Evolutionary conservation across 2,888 invertebrate species (phyloP).

Genomic region (Hedychridium roseum): DNA sequence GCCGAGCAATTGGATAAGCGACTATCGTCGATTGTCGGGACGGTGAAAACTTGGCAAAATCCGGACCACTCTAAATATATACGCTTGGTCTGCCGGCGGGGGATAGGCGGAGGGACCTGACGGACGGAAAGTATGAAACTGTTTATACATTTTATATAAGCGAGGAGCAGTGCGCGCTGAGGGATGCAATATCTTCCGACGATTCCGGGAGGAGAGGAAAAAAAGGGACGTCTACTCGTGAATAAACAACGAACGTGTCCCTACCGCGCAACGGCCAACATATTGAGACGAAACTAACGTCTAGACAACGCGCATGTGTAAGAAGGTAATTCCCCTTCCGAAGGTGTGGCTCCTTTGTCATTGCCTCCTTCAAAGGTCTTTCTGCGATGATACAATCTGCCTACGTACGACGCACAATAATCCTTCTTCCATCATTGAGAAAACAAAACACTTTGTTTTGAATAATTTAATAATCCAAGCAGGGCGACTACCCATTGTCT

Average conservation of each 20-base stretch:
- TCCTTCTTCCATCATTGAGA: too few species aligned
- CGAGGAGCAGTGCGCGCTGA: conserved; percentile 7
- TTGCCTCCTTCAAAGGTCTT: too few species aligned
- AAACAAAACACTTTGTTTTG: too few species aligned
- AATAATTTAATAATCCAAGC: too few species aligned
- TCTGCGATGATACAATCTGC: too few species aligned
- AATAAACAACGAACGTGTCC: conserved; percentile 48
- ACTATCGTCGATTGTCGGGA: too few species aligned
- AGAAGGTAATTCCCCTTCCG: too few species aligned
- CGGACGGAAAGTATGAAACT: conserved; percentile 44
- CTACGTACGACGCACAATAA: too few species aligned
- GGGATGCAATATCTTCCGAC: conserved; percentile 5
- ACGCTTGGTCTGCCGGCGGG: conserved; percentile 23
- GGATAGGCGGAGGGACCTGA: conserved; percentile 8
- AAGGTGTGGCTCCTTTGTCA: conserved; percentile 10
- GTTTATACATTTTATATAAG: conserved; percentile 48
- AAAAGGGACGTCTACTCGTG: conserved; percentile 31
- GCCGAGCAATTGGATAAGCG: too few species aligned
- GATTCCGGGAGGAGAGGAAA: conserved; percentile 17
- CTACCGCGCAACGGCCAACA: conserved; percentile 2
- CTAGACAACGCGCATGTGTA: neutral
- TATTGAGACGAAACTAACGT: conserved; percentile 1
- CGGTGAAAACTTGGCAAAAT: conserved; percentile 41
- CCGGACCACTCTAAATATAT: conserved; percentile 40
- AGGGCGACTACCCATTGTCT: too few species aligned